Base-by-base conservation (phyloP, 2,797 vertebrate species). In the Halcyon badia region DNA sequence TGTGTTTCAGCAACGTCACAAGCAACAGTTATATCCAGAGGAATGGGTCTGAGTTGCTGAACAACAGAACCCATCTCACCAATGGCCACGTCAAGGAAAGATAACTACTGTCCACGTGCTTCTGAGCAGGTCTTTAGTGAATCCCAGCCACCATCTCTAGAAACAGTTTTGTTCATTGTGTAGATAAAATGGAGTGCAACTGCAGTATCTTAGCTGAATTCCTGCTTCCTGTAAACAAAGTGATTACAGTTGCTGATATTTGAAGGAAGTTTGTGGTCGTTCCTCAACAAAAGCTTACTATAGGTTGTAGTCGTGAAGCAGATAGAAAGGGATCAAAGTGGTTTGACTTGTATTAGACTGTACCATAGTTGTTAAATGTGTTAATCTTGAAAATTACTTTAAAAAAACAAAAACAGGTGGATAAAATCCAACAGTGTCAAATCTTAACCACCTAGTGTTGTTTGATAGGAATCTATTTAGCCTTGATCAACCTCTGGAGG, bases 281-380 rank as follows among this genome's bases (percentile, higher is more conserved):
- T 82, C 76, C 91, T 83, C 79, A 83, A 8, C 35, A 65, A 61
- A 92, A 95, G 62, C 68, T 91, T 89, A 30, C 48, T 62, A 1
- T 72, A 84, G 31, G 13, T 82, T 76, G 22, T 90, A 94, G 80
- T 48, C 66, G 70, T 86, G 87, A 78, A 78, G 79, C 62, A 88
- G 65, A 62, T 81, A 91, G 87, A 56, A 87, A 84, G 93, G 95
- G 97, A 95, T 93, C 96, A 88, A 92, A 73, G 76, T 51, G 51
- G 22, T 78, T 90, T 86, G 76, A 65, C 76, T 66, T 86, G 30
- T 52, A 14, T 85, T 90, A 89, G 51, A 64, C 54, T 90, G 69
- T 84, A 56, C 46, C 25, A 42, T 77, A 93, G 60, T 11, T 79
- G 28, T 64, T 81, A 62, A 73, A 70, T 79, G 39, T 66, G 24